Conservation (phyloP, 2,888 invertebrate species). For the Conistra vaccinii region DNA sequence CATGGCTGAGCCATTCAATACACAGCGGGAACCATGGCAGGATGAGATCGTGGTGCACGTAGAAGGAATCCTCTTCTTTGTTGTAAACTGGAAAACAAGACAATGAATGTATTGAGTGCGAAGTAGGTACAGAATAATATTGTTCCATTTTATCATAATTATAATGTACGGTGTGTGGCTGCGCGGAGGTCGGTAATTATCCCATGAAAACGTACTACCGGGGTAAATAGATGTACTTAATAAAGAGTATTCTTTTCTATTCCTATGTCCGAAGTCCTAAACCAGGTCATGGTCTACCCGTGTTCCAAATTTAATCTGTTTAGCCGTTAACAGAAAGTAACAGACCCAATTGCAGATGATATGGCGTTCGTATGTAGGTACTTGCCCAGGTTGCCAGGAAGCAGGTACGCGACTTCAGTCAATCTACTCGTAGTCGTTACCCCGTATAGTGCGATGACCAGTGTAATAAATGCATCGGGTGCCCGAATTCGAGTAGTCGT, state of each 20-base stretch:
- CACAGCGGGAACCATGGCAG: constrained; percentile 97
- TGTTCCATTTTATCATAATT: not conserved
- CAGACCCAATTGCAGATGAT: too few species aligned
- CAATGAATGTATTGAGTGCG: not conserved
- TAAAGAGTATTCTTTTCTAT: too few species aligned
- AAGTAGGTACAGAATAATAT: not conserved
- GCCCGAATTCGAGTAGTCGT: too few species aligned
- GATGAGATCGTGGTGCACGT: constrained; percentile 98
- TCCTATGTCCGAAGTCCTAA: too few species aligned
- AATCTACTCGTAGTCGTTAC: too few species aligned
- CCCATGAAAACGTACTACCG: not conserved
- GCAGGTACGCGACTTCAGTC: too few species aligned
- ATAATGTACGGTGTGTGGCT: not conserved
- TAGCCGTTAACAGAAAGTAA: too few species aligned
- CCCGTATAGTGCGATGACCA: too few species aligned
- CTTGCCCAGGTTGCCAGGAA: too few species aligned
- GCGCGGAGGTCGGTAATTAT: not conserved
- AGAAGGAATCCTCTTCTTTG: constrained; percentile 96
- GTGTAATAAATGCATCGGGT: too few species aligned
- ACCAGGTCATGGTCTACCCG: not conserved
- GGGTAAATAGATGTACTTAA: not conserved
- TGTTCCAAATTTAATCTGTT: not conserved
- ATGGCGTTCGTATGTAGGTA: too few species aligned
- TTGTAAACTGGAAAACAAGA: constrained; percentile 94
- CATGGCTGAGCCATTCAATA: constrained; percentile 97